phyloP scores from a whole-genome alignment of 2,888 invertebrate genomes.

The Scaptomyza parva region DNA sequence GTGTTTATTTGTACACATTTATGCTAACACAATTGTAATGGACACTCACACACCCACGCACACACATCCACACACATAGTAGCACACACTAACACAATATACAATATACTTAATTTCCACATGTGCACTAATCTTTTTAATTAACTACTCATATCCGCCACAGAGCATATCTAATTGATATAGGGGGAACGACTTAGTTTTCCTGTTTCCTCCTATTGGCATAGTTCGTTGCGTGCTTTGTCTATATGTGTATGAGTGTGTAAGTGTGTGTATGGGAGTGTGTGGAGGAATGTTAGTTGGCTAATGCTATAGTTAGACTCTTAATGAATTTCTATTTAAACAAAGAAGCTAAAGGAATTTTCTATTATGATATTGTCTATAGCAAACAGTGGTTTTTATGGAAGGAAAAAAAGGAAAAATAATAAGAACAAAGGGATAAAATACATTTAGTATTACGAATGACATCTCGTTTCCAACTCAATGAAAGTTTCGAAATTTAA shows the following conservation, averaged over 20 bases:
- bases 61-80: constrained; percentile 1
- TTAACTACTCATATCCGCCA: constrained; percentile 78
- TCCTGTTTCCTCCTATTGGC: constrained; percentile 17
- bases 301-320: constrained; percentile 39
- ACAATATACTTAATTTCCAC: constrained; percentile 41
- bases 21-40: constrained; percentile 14
- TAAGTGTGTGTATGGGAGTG: constrained; percentile 3
- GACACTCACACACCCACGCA: constrained; percentile 8
- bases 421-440: too few species aligned
- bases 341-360: constrained; percentile 36
- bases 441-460: too few species aligned
- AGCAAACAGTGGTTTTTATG: not conserved
- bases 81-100: not conserved
- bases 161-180: constrained; percentile 73
- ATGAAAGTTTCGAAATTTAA: too few species aligned
- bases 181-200: constrained; percentile 25
- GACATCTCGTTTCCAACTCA: too few species aligned
- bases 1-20: constrained; percentile 9
- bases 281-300: constrained; percentile 31
- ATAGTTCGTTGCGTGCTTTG: constrained; percentile 29
- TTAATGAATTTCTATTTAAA: constrained; percentile 73
- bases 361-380: not conserved
- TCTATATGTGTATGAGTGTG: constrained; percentile 9
- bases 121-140: constrained; percentile 72
- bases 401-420: too few species aligned